Base-by-base conservation (phyloP, 2,797 vertebrate species). In the Tapera naevia region DNA sequence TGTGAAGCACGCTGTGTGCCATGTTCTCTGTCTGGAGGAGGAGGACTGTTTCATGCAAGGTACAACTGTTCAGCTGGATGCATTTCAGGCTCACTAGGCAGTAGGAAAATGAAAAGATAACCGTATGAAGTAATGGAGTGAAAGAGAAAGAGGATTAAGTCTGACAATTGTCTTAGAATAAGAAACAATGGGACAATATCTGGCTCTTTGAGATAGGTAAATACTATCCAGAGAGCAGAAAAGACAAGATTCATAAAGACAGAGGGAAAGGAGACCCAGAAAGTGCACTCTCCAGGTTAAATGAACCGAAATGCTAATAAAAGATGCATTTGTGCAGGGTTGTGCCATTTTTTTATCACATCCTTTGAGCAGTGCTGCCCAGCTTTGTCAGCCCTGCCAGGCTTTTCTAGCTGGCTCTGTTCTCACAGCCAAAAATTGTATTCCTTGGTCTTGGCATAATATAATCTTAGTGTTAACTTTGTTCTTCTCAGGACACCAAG, bases 401-500 rank as follows among this genome's bases (percentile, higher is more conserved):
- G 19, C 22, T 65, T 18, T 15, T 60, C 24, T 19, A 83, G 28
- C 58, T 87, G 28, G 3, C 50, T 72, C 51, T 79, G 41, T 78
- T 79, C 71, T 76, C 62, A 16, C 60, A 50, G 60, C 9, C 58
- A 73, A 33, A 70, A 84, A 79, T 25, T 61, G 13, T 22, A 35
- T 9, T 53, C 23, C 46, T 81, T 70, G 9, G 15, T 54, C 57
- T 32, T 69, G 23, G 17, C 30, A 8, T 53, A 61, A n/a, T 5
- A 43, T 45, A 37, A 60, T 80, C 79, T 27, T 48, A 67, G 16
- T 9, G 5, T 57, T 64, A 53, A 17, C 43, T 25, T 82, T 83
- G 19, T 85, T 88, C 79, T 78, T 82, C 60, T 50, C 79, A 98
- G 97, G 93, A 51, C 33, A 66, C 96, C 69, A 96, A 87, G 70